Evolutionary conservation across 1,140 invertebrate species (phyloP).

Genomic region (Ips typographus): DNA sequence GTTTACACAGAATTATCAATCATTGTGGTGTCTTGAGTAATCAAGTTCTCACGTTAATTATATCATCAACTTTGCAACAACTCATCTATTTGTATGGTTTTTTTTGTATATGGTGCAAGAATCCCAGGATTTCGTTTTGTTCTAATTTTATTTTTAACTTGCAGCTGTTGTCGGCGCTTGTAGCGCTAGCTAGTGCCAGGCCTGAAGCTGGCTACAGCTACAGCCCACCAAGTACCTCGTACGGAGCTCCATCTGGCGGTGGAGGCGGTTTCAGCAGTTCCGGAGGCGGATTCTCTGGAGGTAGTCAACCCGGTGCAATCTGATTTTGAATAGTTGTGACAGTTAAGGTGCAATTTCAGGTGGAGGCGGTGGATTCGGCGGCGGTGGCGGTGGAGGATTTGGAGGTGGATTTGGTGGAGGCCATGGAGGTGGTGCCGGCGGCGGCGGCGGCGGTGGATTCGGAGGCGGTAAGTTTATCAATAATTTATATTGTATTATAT

Average conservation of each 20-base stretch:
- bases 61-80: background rate
- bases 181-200: conserved; percentile 50
- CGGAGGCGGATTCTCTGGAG: conserved; percentile 38
- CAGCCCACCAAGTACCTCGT: conserved; percentile 51
- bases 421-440: conserved; percentile 37
- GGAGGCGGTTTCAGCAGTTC: conserved; percentile 42
- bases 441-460: conserved; percentile 39
- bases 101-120: background rate
- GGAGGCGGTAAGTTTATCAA: conserved; percentile 37
- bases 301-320: background rate
- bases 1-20: background rate
- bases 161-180: conserved; percentile 48
- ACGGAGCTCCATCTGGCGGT: conserved; percentile 50
- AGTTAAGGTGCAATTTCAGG: conserved; percentile 5
- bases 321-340: too few relatives aligned
- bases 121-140: too few relatives aligned
- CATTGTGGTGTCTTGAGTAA: too few relatives aligned
- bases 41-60: conserved; percentile 3
- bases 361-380: conserved; percentile 39
- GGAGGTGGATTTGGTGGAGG: conserved; percentile 27
- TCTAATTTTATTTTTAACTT: conserved; percentile 5
- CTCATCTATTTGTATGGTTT: background rate
- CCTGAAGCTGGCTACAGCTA: conserved; percentile 54
- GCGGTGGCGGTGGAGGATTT: conserved; percentile 37
- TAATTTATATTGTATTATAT: background rate